phyloP scores from a whole-genome alignment of 2,113 vertebrate genomes.

The Mungos mungo region DNA sequence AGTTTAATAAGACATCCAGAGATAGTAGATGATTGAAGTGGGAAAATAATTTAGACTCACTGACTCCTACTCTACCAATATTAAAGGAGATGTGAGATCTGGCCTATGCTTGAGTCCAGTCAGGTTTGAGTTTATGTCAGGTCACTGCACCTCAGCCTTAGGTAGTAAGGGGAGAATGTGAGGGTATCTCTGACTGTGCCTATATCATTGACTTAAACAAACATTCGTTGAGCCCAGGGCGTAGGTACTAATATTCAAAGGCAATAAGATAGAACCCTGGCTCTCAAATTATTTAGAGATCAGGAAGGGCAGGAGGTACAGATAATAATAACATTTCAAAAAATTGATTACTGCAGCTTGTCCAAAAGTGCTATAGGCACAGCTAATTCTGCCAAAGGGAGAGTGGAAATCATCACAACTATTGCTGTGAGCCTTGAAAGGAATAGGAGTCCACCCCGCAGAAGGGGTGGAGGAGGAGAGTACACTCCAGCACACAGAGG shows the following conservation, averaged over 20 bases:
- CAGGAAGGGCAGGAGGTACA: neutral
- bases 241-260: neutral
- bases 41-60: neutral
- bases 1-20: neutral
- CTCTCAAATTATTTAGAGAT: neutral
- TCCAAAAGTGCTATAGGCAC: neutral
- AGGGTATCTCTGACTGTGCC: neutral
- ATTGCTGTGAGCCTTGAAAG: neutral
- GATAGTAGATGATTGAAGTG: neutral
- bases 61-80: neutral
- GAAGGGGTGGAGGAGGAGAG: neutral
- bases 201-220: neutral
- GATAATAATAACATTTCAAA: neutral
- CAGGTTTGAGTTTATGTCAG: neutral
- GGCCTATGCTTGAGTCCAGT: neutral
- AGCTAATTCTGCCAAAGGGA: neutral
- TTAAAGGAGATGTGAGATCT: neutral
- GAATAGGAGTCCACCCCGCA: neutral
- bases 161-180: neutral
- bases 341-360: neutral
- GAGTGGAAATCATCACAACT: conserved; percentile 4
- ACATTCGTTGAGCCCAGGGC: neutral
- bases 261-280: neutral
- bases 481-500: neutral
- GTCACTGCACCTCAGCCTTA: neutral